These are phyloP conservation scores for Theristicus caerulescens DNA, from an alignment of 2,113 vertebrate genomes.

Conservation along the genomic window DNA sequence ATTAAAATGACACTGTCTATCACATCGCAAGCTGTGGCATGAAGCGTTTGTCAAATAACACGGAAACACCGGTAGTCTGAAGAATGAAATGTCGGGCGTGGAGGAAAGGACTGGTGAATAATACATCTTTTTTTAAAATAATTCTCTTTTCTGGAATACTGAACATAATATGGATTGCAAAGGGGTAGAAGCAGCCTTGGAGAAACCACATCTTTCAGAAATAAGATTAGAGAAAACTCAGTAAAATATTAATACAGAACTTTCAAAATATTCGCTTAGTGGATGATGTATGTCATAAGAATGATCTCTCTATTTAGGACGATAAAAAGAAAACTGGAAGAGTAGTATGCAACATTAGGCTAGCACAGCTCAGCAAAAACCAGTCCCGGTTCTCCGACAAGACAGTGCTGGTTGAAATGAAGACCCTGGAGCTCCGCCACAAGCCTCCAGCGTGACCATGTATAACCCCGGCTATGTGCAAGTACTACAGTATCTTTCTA, in stretches of 20 bases:
- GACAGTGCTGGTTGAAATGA: background rate
- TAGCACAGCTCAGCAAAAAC: background rate
- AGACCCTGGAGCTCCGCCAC: background rate
- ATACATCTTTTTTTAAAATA: background rate
- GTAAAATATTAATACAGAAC: constrained; percentile 39
- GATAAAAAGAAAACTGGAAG: background rate
- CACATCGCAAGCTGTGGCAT: constrained; percentile 19
- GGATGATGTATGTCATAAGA: constrained; percentile 5
- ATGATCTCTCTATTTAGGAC: background rate
- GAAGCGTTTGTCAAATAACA: background rate
- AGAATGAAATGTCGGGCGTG: background rate
- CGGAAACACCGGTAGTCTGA: background rate
- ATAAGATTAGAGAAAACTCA: constrained; percentile 23
- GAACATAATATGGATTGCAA: background rate
- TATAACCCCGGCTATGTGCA: background rate
- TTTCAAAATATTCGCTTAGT: constrained; percentile 23
- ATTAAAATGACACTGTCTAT: constrained; percentile 28
- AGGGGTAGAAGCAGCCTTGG: background rate
- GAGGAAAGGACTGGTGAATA: background rate
- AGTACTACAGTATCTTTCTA: background rate
- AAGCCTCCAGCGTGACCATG: background rate
- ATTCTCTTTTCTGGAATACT: background rate
- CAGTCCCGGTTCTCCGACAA: background rate
- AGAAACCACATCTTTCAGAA: constrained; percentile 1
- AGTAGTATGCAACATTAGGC: background rate